Evolutionary conservation across 1,140 invertebrate genomes (phyloP), one percentile per base, ranked within the genome.

Genomic region (Caenorhabditis inopinata): DNA sequence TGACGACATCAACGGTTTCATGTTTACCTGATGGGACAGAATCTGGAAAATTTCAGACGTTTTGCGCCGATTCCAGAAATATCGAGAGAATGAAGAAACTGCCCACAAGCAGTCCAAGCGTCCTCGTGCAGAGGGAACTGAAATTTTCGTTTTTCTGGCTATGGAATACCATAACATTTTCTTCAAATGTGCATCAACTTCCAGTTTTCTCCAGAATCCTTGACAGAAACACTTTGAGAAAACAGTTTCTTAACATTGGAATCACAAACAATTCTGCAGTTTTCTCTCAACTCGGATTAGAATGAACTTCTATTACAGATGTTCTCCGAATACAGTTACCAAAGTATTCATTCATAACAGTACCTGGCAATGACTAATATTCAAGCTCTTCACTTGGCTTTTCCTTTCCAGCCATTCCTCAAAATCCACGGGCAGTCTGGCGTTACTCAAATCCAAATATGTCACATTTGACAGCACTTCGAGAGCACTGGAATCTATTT

Each of bases 11-110:
- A 25, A 51, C 2, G n/a, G 18, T 27, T 14, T 32, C 35, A 25
- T n/a, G n/a, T 7, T 42, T 38, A 42, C 38, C 45, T 45, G 23
- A 79, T 42, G 2, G 78, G 78, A 74, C 81, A 82, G 38, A 74
- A 81, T 32, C 78, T 49, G 6, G 46, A 68, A 9, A 82, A 32
- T 25, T 46, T 48, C 4, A 82, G 11, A 18, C 74, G 78, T 25
- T 51, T 58, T 23, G 62, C 25, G 12, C 73, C 62, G 32, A 82
- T 79, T 47, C 58, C 76, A n/a, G 45, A 74, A 18, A 82, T 82
- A 45, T 82, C 81, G 9, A 82, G 25, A 18, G 73, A 82, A 21
- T 82, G 62, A 11, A 82, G 47, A 46, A 42, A 46, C 46, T 81
- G 38, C 2, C 76, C 76, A 49, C 81, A 82, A 23, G 58, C 29